Percentiles rank a stretch among this genome's conserved stretches.
Evolutionary conservation across 2,797 vertebrate genomes (phyloP).

Genomic region (Parambassis ranga): DNA sequence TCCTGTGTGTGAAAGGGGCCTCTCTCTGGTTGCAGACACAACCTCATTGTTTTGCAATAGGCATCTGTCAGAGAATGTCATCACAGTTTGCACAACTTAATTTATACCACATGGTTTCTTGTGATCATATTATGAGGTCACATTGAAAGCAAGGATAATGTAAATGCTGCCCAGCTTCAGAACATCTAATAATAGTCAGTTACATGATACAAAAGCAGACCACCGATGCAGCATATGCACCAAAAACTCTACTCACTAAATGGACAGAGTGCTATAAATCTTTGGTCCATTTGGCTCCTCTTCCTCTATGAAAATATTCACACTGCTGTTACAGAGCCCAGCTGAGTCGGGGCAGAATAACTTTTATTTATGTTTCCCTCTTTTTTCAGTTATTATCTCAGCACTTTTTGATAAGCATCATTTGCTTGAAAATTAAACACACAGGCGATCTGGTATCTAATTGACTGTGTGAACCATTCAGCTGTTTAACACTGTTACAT

Average conservation of each 20-base stretch:
- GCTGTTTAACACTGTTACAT: neutral
- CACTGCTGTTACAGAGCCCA: constrained; percentile 7
- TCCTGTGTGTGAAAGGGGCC: too few relatives aligned
- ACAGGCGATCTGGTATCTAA: neutral
- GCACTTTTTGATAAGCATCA: too few relatives aligned
- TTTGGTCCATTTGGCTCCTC: constrained; percentile 28
- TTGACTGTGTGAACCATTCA: neutral
- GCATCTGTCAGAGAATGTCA: too few relatives aligned
- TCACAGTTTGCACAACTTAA: too few relatives aligned
- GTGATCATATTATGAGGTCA: neutral
- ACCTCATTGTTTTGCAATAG: too few relatives aligned
- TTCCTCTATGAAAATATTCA: constrained; percentile 12
- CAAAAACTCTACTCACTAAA: constrained; percentile 26
- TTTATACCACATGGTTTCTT: too few relatives aligned
- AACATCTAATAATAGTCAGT: neutral
- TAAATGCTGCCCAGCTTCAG: neutral
- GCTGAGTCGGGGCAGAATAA: neutral
- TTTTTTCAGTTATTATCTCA: neutral
- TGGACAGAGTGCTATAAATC: constrained; percentile 49
- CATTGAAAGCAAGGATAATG: neutral
- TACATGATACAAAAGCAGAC: neutral
- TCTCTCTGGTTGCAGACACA: too few relatives aligned
- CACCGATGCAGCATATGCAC: constrained; percentile 33
- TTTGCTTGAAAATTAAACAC: neutral
- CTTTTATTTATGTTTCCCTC: neutral